A percentile compares a stretch with the other conserved stretches of the same genome.
Evolutionary conservation across 2,888 invertebrate genomes (phyloP).

Genomic region (Limnephilus marmoratus): DNA sequence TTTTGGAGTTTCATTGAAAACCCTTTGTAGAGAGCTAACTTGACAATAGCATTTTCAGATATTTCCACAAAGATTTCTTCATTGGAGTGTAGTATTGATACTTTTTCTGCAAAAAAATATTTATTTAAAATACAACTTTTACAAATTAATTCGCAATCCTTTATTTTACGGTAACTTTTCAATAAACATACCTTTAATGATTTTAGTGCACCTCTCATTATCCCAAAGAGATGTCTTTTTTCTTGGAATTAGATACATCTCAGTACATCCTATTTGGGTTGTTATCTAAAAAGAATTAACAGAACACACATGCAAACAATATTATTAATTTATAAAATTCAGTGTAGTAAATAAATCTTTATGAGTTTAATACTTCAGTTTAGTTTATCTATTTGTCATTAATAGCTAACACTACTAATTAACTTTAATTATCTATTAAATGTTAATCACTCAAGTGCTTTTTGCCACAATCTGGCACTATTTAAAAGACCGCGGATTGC

Average conservation of each 20-base stretch:
- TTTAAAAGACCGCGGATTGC: too few species aligned
- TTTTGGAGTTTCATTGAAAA: conserved; percentile 16
- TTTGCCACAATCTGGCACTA: too few species aligned
- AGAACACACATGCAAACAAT: neutral
- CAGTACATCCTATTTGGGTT: conserved; percentile 71
- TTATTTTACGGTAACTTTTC: neutral
- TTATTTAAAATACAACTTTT: neutral
- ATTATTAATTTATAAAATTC: too few species aligned
- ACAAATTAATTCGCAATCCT: neutral
- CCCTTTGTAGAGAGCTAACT: conserved; percentile 79
- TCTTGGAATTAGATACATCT: conserved; percentile 71
- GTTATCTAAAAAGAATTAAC: conserved; percentile 75
- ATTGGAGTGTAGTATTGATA: conserved; percentile 75
- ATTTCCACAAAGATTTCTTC: conserved; percentile 75
- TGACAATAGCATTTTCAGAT: conserved; percentile 74
- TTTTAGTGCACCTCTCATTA: conserved; percentile 67
- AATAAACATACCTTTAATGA: conserved; percentile 47
- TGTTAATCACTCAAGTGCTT: too few species aligned
- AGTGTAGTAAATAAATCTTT: too few species aligned
- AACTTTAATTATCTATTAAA: too few species aligned
- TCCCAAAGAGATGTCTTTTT: conserved; percentile 70
- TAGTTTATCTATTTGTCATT: neutral
- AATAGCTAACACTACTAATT: neutral
- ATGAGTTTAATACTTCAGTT: too few species aligned
- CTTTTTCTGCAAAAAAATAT: conserved; percentile 69